Base-by-base conservation (phyloP, 2,113 vertebrate species). In the Onychostruthus taczanowskii region DNA sequence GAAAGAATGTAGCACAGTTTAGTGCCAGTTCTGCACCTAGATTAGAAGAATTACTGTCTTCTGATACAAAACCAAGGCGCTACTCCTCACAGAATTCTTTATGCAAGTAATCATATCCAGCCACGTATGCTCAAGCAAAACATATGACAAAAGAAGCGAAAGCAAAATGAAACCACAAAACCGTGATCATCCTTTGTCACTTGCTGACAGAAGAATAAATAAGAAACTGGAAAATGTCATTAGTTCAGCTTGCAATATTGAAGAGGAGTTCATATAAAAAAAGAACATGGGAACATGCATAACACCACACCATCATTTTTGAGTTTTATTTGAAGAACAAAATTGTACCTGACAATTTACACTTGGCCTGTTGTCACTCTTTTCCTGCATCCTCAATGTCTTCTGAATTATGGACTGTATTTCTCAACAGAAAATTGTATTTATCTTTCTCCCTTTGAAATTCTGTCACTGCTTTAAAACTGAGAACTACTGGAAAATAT, bases 361-460 rank as follows among this genome's bases (percentile, higher is more conserved):
- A 39, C 21, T 67, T 87, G 50, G 33, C 23, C 67, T 67, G 11
- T 39, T 81, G 43, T 23, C 20, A 6, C 12, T 77, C 7, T 76
- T 80, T 77, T 70, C 19, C 74, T 87, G n/a, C 10, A 50, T 53
- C 26, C 15, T 49, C 72, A 87, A 0, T 49, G 3, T 64, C 41
- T 63, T 92, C 68, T 49, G 74, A 92, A 82, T 56, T 75, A 68
- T 0, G 3, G 43, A 53, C 67, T 47, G 20, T 43, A 62, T 85
- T 94, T 93, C 63, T 90, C 47, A 63, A 26, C 10, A 74, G 52
- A 88, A 92, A 89, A 66, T 44, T 61, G 6, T 37, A 64, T 87
- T 92, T 94, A 19, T 50, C 61, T 87, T 85, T 74, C 59, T 92
- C 31, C 28, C 10, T 86, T 95, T 78, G 73, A 92, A 93, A 93